Evolutionary conservation across 2,113 vertebrate species (phyloP).

Genomic region (Rana temporaria): DNA sequence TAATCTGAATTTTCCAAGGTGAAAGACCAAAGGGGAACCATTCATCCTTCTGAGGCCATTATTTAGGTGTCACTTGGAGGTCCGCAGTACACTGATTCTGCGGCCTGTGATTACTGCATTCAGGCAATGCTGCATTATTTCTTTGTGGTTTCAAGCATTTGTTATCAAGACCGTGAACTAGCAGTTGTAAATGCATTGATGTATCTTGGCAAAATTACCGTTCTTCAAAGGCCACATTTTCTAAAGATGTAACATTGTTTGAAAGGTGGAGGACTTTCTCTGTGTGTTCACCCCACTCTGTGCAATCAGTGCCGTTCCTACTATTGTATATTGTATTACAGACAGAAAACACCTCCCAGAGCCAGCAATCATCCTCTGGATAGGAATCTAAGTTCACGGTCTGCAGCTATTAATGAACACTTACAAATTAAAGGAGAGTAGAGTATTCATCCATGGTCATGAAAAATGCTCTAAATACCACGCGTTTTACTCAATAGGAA

Average conservation of each 20-base stretch:
- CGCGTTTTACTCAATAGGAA: conserved; percentile 1
- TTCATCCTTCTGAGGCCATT: not conserved
- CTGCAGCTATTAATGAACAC: conserved; percentile 30
- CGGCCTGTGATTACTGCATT: conserved; percentile 1
- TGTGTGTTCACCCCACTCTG: not conserved
- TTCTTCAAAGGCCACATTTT: not conserved
- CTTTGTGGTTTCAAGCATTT: not conserved
- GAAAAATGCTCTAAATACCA: conserved; percentile 30
- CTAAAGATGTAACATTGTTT: conserved; percentile 1
- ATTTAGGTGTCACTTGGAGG: not conserved
- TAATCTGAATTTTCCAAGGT: conserved; percentile 1
- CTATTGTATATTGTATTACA: conserved; percentile 27
- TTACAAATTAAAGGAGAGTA: conserved; percentile 33
- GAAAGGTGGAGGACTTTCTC: conserved; percentile 5
- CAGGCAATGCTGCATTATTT: not conserved
- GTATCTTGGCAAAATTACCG: conserved; percentile 5
- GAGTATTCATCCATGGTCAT: not conserved
- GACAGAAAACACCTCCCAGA: conserved; percentile 21
- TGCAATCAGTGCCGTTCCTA: conserved; percentile 23
- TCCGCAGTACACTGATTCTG: not conserved
- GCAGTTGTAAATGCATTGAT: conserved; percentile 10
- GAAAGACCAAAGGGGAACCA: not conserved
- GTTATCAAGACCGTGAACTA: conserved; percentile 12
- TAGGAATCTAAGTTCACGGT: conserved; percentile 6
- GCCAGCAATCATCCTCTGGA: not conserved